Evolutionary conservation across 2,888 invertebrate genomes (phyloP).

Genomic region (Actias luna): DNA sequence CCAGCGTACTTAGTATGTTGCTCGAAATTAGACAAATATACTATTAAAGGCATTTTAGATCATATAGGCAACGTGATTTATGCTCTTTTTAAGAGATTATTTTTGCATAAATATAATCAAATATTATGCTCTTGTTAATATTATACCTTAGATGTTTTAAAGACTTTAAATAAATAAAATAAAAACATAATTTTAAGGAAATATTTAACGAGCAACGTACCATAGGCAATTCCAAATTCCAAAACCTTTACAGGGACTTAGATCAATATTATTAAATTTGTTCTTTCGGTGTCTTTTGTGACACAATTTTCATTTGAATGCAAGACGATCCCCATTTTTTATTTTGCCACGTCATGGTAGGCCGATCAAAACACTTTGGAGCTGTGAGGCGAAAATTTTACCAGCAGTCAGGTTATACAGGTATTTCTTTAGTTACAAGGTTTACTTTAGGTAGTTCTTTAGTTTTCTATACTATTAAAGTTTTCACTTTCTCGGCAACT

Average conservation of each 20-base stretch:
- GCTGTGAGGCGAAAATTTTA: slow-evolving; percentile 35
- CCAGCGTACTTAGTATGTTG: background rate
- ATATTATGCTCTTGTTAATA: no score
- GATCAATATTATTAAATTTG: slow-evolving; percentile 43
- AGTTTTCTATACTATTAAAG: no score
- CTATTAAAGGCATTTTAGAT: background rate
- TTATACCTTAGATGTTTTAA: no score
- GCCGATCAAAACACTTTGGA: slow-evolving; percentile 58
- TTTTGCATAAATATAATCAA: background rate
- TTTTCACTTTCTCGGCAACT: background rate
- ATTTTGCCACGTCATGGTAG: slow-evolving; percentile 49
- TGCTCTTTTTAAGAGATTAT: background rate
- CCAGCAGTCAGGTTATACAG: slow-evolving; percentile 32
- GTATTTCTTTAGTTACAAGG: slow-evolving; percentile 25
- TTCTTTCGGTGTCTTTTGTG: slow-evolving; percentile 38
- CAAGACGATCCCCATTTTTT: slow-evolving; percentile 45
- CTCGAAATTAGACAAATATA: background rate
- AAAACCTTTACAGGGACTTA: slow-evolving; percentile 17
- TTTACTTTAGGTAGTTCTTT: no score
- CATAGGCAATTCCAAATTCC: slow-evolving; percentile 25
- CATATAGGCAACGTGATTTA: background rate
- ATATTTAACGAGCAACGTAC: slow-evolving; percentile 9
- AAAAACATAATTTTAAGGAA: background rate
- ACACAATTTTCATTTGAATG: slow-evolving; percentile 51
- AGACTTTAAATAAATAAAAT: background rate